Evolutionary conservation across 2,888 invertebrate genomes (phyloP), one percentile per base, ranked within the genome.

Genomic region (Microctonus brassicae): DNA sequence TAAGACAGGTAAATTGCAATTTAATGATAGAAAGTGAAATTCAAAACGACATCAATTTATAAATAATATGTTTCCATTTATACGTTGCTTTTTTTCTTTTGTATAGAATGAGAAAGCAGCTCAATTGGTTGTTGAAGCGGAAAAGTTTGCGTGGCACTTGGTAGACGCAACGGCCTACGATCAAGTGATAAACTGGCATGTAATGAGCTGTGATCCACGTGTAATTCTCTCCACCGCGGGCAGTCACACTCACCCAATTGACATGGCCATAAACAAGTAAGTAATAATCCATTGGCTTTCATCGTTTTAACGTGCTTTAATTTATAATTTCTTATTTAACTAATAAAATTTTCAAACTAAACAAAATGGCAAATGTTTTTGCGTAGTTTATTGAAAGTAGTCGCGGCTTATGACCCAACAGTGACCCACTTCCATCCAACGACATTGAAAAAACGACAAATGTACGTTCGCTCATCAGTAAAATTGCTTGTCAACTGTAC

Each of bases 161-260:
- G 87, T 94, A 2, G 93, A 93, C 72, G 90, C 91, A 13, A 83
- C 86, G 24, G 89, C 90, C 36, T 91, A 92, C 79, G 92, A 93
- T 81, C 90, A 91, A 69, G 90, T 93, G 39, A 89, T 93, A 77
- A 93, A 93, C 83, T 94, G 94, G 94, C 92, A 93, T 78, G 90
- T 94, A 9, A 91, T 92, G 89, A 92, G 92, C 73, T 92, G 92
- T 79, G 93, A 94, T 86, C 91, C 94, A 0, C 88, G 90, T 65
- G 93, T 93, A 71, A 90, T 94, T 36, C 88, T 94, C 24, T 65
- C 70, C 64, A 78, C 79, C 64, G 73, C 87, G 6, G 82, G 81
- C 36, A 85, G 87, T 20, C 85, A 87, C 64, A 89, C 88, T 70
- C 88, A 90, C 77, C 89, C 90, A 73, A 88, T 91, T 62, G 92